Percentiles rank a stretch among this genome's conserved stretches.
Evolutionary conservation across 2,113 vertebrate genomes (phyloP).

Genomic region (Notothenia rossii): DNA sequence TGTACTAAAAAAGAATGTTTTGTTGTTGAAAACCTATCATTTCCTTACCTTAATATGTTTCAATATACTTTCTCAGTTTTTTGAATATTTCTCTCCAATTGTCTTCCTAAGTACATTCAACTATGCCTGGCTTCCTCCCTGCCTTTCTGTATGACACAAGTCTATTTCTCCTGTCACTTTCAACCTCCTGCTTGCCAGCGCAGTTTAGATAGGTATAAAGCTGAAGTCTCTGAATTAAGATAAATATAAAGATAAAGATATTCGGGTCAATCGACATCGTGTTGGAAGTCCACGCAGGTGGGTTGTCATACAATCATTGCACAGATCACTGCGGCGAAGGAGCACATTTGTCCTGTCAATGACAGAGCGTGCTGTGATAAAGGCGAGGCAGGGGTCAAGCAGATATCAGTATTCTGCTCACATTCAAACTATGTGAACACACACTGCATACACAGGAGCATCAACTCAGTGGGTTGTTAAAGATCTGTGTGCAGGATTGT

Average conservation of each 20-base stretch:
- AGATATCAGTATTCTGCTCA: conserved; percentile 34
- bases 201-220: conserved; percentile 11
- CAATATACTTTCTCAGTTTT: not conserved
- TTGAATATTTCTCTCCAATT: not conserved
- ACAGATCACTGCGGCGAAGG: conserved; percentile 48
- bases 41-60: not conserved
- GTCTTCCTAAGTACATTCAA: not conserved
- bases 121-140: not conserved
- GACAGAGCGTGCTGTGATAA: conserved; percentile 36
- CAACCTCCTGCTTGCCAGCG: conserved; percentile 7
- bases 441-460: not conserved
- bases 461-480: conserved; percentile 7
- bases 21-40: not conserved
- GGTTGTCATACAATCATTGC: conserved; percentile 70
- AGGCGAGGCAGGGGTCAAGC: conserved; percentile 8
- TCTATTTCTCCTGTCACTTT: conserved; percentile 1
- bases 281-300: conserved; percentile 57
- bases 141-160: not conserved
- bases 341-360: conserved; percentile 50
- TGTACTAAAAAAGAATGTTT: not conserved
- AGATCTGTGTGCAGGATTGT: not conserved
- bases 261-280: conserved; percentile 65
- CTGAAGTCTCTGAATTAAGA: conserved; percentile 48
- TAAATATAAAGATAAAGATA: conserved; percentile 46
- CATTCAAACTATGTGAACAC: not conserved